Conservation (phyloP, 2,797 vertebrate species). For the Atherinosoma microstoma region DNA sequence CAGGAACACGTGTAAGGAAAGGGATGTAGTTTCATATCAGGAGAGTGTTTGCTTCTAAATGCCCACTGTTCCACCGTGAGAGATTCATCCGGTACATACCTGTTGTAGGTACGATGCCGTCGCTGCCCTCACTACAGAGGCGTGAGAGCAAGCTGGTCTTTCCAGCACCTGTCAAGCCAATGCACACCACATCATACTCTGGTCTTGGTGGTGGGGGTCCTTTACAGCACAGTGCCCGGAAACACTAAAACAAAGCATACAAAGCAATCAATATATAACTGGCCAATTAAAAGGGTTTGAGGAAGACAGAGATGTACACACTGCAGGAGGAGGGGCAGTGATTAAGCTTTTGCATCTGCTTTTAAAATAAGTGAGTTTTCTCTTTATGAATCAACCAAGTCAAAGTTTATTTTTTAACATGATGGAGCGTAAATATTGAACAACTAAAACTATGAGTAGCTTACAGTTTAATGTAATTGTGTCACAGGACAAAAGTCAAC, state of each 20-base stretch:
- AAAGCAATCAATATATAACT: constrained; percentile 13
- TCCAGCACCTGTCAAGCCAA: constrained; percentile 95
- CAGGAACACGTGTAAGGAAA: constrained; percentile 11
- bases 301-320: neutral
- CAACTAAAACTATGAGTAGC: neutral
- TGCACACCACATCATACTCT: constrained; percentile 98
- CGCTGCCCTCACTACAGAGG: constrained; percentile 91
- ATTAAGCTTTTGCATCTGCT: constrained; percentile 1
- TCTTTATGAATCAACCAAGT: neutral
- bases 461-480: constrained; percentile 14
- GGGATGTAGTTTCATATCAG: neutral
- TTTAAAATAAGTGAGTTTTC: constrained; percentile 16
- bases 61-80: neutral
- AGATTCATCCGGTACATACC: constrained; percentile 82
- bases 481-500: constrained; percentile 12
- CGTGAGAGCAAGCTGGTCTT: constrained; percentile 95
- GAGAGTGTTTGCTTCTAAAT: constrained; percentile 4
- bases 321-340: neutral
- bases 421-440: neutral
- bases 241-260: constrained; percentile 87
- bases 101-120: constrained; percentile 93
- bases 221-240: constrained; percentile 98
- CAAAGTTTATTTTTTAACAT: neutral
- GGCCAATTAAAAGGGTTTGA: neutral
- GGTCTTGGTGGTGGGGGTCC: constrained; percentile 93